Conservation (phyloP, 2,113 vertebrate genomes). For the Cheilinus undulatus region DNA sequence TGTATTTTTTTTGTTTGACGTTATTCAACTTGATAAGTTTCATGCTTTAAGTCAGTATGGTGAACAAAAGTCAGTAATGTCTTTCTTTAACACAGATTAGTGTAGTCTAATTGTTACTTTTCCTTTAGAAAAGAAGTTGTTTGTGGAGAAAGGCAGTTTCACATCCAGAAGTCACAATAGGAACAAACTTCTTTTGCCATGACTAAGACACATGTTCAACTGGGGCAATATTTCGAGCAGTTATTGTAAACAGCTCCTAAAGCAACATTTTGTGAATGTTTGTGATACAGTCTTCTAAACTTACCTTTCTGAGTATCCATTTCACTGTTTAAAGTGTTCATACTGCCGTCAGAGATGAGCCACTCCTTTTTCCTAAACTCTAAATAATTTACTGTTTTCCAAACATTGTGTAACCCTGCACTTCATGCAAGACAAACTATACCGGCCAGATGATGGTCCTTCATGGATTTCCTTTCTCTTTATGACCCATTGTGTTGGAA, state of each 20-base stretch:
- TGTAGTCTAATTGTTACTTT: background rate
- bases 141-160: no score
- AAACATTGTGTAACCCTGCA: constrained; percentile 40
- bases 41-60: background rate
- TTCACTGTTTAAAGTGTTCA: no score
- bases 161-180: background rate
- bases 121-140: background rate
- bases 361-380: constrained; percentile 17
- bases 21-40: background rate
- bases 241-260: background rate
- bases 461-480: background rate
- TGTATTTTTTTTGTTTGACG: constrained; percentile 1
- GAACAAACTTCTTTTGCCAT: constrained; percentile 1
- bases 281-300: no score
- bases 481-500: no score
- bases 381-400: constrained; percentile 57
- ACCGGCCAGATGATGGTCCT: background rate
- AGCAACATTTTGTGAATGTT: no score
- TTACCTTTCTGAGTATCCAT: no score
- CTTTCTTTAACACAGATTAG: background rate
- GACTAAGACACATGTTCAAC: constrained; percentile 25
- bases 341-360: background rate
- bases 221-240: background rate
- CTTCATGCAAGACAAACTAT: background rate
- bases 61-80: constrained; percentile 1